phyloP scores from a whole-genome alignment of 2,888 invertebrate genomes.

The Hemicrepidius hirtus region DNA sequence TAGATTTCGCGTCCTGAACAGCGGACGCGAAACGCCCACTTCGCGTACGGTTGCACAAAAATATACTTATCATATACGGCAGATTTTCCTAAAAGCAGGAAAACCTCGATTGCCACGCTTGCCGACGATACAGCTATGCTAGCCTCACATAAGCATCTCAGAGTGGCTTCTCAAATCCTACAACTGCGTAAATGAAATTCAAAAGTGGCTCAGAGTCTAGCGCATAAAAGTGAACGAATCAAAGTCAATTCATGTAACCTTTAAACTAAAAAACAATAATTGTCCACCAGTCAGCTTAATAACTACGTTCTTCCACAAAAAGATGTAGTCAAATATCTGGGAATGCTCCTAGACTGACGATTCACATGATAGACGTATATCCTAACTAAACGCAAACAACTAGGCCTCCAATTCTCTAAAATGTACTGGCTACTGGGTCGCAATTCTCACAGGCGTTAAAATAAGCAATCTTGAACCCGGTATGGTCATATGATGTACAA shows the following conservation, averaged over 20 bases:
- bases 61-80: slow-evolving; percentile 52
- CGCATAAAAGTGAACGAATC: slow-evolving; percentile 25
- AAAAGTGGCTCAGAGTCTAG: slow-evolving; percentile 21
- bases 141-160: slow-evolving; percentile 40
- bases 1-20: too few relatives aligned
- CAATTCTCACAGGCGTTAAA: slow-evolving; percentile 24
- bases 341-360: slow-evolving; percentile 13
- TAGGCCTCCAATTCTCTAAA: slow-evolving; percentile 17
- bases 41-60: too few relatives aligned
- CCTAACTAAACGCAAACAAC: slow-evolving; percentile 14
- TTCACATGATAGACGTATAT: slow-evolving; percentile 28
- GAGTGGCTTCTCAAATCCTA: slow-evolving; percentile 48
- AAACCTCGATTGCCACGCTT: slow-evolving; percentile 47
- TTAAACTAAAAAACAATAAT: neutral
- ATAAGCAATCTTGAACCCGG: slow-evolving; percentile 29
- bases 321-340: slow-evolving; percentile 27
- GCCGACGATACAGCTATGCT: slow-evolving; percentile 53
- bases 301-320: neutral
- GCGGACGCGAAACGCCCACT: too few relatives aligned
- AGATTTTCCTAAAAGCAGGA: slow-evolving; percentile 47
- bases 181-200: slow-evolving; percentile 38
- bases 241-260: slow-evolving; percentile 22
- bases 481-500: slow-evolving; percentile 28
- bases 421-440: slow-evolving; percentile 29
- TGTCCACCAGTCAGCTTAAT: slow-evolving; percentile 25